Base-by-base conservation (phyloP, 2,888 invertebrate species). In the Onthophagus sagittarius region DNA sequence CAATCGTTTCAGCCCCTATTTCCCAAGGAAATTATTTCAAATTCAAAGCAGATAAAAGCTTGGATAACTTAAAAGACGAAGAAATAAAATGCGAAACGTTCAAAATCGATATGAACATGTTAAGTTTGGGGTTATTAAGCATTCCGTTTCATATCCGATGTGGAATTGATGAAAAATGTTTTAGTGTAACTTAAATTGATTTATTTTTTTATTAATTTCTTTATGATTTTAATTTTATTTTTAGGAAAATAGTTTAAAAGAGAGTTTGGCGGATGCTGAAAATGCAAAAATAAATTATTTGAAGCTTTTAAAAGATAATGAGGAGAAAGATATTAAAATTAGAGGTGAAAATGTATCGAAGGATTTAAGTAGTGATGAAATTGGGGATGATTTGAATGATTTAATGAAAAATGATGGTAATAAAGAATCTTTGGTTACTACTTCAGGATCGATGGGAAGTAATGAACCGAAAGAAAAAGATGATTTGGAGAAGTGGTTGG, bases 401-500 rank as follows among this genome's bases (percentile, higher is more conserved):
- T 2, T 6, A 14, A 71, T 15, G 9, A 15, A 64, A 65, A 62
- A 2, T 15, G 39, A n/a, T 62, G 5, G 11, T 62, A 33, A 14
- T 33, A 62, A 3, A 15, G 23, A 23, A 23, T 23, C 2, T 23
- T 23, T 3, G 3, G 3, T 23, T 23, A 23, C 23, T 23, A 23
- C 23, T 23, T 2, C 1, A 3, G 23, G 3, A 23, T 23, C 3
- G 23, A 23, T 2, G 23, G 23, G 23, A 23, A 2, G 1, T 2
- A 70, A 13, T 23, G 72, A 69, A 15, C n/a, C 13, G 62, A 15
- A 14, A 14, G 72, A 73, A 70, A 73, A 13, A 62, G 69, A 78
- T 23, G 78, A 78, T 33, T 75, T 81, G 71, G 81, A 81, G 70
- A 69, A 80, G 15, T 81, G 81, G 81, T 73, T 81, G 69, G 81